Evolutionary conservation across 2,888 invertebrate species (phyloP), one percentile per base, ranked within the genome.

Genomic region (Pterobdella sp.): DNA sequence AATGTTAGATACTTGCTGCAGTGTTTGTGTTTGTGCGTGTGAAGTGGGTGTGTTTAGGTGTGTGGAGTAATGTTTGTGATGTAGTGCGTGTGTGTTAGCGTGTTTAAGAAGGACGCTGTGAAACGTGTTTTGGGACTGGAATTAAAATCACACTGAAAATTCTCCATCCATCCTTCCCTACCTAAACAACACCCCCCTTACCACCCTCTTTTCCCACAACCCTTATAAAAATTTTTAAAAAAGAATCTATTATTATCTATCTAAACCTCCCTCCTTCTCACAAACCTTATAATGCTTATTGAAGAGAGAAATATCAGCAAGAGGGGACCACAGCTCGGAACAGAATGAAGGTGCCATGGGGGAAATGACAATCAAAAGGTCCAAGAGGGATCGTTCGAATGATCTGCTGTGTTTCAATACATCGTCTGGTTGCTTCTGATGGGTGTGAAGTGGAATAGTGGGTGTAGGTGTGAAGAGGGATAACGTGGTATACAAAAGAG

Each of bases 341-440:
- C 92, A 89, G 84, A 94, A 94, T 84, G 93, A 91, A 0, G 96
- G 96, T 0, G 91, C 90, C 80, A 94, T 87, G 0, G 95, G 94
- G 1, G 92, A 88, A 60, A 94, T 81, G 88, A 93, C 89, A 76
- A 94, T 89, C 72, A 95, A 87, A 79, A 92, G 88, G 35, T 87
- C 86, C 0, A 90, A 91, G 72, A 96, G 84, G 3, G 91, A 88
- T 78, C 89, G 85, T 84, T 94, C 92, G 82, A 88, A 94, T 76
- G 84, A 79, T 1, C 73, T 52, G 74, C 83, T 83, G n/a, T 78
- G 69, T 1, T 68, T 73, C 22, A 79, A 75, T 49, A 80, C 77
- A 1, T 76, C 75, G 22, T 72, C 77, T 4, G 84, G 83, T 29
- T 82, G 77, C 79, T 80, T 83, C 85, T 85, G 79, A 77, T 76